phyloP scores from a whole-genome alignment of 2,888 invertebrate species.

The Craniophora ligustri region DNA sequence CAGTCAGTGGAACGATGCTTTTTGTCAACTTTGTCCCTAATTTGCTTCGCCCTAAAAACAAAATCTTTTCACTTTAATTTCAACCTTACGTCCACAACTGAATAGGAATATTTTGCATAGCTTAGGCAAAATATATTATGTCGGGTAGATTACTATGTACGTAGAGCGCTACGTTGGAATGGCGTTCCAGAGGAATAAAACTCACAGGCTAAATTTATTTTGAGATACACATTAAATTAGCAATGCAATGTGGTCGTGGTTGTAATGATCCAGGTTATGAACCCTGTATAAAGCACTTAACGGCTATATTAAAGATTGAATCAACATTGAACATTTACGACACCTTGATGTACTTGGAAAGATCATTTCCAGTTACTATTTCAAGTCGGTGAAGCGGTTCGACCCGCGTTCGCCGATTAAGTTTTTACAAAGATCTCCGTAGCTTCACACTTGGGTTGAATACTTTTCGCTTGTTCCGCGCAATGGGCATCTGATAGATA shows the following conservation, averaged over 20 bases:
- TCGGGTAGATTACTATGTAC: conserved; percentile 19
- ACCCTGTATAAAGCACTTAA: conserved; percentile 69
- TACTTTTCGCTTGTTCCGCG: conserved; percentile 62
- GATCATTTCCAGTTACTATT: conserved; percentile 74
- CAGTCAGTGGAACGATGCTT: conserved; percentile 58
- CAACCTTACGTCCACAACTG: conserved; percentile 35
- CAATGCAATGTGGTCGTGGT: conserved; percentile 52
- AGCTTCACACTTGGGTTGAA: conserved; percentile 63
- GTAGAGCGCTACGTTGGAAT: conserved; percentile 8
- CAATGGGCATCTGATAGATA: conserved; percentile 33
- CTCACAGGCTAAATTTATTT: conserved; percentile 58
- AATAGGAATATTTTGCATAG: conserved; percentile 1
- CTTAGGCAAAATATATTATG: conserved; percentile 15
- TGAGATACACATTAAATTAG: conserved; percentile 58
- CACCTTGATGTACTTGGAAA: conserved; percentile 68
- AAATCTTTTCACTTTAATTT: conserved; percentile 59
- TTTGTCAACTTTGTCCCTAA: conserved; percentile 82
- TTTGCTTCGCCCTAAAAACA: conserved; percentile 74
- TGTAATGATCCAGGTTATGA: conserved; percentile 56
- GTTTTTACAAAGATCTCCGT: conserved; percentile 74
- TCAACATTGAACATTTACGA: conserved; percentile 70
- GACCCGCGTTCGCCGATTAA: conserved; percentile 70
- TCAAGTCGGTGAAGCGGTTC: conserved; percentile 75
- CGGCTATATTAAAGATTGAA: conserved; percentile 73
- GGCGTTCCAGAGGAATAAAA: conserved; percentile 29